Evolutionary conservation across 2,113 vertebrate species (phyloP).

Genomic region (Laterallus jamaicensis): DNA sequence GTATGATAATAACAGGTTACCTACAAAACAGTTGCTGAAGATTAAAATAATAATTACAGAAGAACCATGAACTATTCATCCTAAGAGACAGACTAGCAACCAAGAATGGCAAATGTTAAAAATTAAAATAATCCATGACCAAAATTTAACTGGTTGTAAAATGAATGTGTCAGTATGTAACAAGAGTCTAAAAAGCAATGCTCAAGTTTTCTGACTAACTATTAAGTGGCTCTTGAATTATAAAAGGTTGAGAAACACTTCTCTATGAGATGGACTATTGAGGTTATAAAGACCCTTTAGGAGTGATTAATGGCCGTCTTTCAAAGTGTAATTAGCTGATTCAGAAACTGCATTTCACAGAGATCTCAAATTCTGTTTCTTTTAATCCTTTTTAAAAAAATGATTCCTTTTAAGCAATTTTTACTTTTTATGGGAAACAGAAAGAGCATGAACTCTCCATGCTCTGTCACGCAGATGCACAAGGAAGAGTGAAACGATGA

Average conservation of each 20-base stretch:
- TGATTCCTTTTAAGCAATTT: neutral
- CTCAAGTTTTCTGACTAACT: neutral
- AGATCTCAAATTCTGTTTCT: neutral
- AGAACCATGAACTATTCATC: neutral
- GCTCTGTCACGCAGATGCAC: neutral
- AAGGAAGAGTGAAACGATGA: neutral
- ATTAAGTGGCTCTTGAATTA: conserved; percentile 5
- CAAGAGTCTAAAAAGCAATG: neutral
- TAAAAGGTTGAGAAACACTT: neutral
- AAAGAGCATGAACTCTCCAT: neutral
- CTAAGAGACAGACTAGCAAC: neutral
- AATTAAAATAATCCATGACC: neutral
- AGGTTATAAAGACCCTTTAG: neutral
- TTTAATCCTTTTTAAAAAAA: neutral
- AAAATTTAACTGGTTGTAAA: neutral
- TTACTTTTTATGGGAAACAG: neutral
- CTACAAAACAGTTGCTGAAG: neutral
- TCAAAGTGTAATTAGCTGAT: neutral
- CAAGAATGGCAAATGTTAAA: neutral
- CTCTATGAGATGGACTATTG: neutral
- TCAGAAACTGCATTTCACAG: neutral
- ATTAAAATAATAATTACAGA: neutral
- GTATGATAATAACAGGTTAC: neutral
- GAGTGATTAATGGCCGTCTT: neutral
- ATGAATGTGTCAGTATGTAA: neutral